Percentiles rank a stretch among this genome's conserved stretches.
These are phyloP conservation scores for Bombus affinis DNA, from an alignment of 1,140 invertebrate genomes.

Conservation along the genomic window DNA sequence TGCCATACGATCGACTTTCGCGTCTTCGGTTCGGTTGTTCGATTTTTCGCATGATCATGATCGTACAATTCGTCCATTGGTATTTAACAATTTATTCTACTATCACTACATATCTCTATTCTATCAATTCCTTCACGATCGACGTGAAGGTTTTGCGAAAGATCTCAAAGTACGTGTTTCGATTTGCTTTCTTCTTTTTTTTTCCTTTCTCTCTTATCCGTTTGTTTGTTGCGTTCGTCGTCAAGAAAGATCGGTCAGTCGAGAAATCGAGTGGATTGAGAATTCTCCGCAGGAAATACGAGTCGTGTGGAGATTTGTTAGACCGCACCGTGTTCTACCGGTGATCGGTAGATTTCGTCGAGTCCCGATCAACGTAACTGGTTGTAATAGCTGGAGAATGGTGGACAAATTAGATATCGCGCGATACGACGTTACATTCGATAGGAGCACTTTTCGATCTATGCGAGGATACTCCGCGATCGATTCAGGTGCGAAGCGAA, in stretches of 20 bases:
- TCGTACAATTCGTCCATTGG: background rate
- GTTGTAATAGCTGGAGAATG: too few species aligned
- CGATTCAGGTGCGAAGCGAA: background rate
- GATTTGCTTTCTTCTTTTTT: background rate
- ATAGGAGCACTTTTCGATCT: background rate
- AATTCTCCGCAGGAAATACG: too few species aligned
- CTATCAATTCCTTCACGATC: background rate
- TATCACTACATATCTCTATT: background rate
- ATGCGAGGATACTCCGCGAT: conserved; percentile 1
- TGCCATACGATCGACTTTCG: background rate
- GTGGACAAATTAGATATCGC: background rate
- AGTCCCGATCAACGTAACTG: background rate
- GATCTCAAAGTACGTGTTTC: background rate
- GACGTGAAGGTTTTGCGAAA: background rate
- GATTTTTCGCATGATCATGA: background rate
- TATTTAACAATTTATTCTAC: background rate
- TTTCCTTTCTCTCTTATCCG: background rate
- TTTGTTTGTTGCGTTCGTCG: background rate
- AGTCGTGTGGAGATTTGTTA: background rate
- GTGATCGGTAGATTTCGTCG: conserved; percentile 3
- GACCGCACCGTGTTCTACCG: background rate
- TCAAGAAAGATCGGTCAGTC: background rate
- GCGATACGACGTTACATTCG: conserved; percentile 11
- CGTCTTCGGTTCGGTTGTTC: background rate
- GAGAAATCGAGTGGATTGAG: background rate